Percentiles rank a stretch among this genome's conserved stretches.
Conservation (phyloP, 2,888 invertebrate genomes). For the Scaptodrosophila latifasciaeformis region DNA sequence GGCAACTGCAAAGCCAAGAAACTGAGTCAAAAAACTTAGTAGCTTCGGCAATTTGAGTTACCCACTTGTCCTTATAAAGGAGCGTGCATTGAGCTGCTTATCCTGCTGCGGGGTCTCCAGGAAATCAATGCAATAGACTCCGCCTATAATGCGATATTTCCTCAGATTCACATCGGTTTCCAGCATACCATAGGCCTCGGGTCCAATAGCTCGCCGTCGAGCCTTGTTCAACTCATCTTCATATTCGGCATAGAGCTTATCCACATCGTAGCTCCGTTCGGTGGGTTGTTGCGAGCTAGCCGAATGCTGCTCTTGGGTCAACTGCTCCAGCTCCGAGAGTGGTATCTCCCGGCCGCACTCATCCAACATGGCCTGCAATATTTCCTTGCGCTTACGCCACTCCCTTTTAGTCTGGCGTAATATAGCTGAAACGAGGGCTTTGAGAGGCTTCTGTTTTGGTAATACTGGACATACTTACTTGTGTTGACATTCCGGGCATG, state of each 20-base stretch:
- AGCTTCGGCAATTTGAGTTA: background rate
- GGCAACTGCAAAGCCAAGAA: slow-evolving; percentile 51
- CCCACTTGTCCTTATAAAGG: slow-evolving; percentile 73
- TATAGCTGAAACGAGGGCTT: slow-evolving; percentile 67
- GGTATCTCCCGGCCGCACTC: slow-evolving; percentile 69
- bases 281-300: slow-evolving; percentile 53
- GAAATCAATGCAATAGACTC: slow-evolving; percentile 84
- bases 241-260: slow-evolving; percentile 74
- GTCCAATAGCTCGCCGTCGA: slow-evolving; percentile 68
- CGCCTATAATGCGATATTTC: slow-evolving; percentile 85
- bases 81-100: slow-evolving; percentile 69
- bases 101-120: slow-evolving; percentile 85
- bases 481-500: slow-evolving; percentile 54
- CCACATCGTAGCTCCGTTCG: slow-evolving; percentile 70
- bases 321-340: slow-evolving; percentile 51
- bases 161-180: slow-evolving; percentile 83
- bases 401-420: slow-evolving; percentile 72
- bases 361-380: slow-evolving; percentile 72
- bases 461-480: too few relatives aligned
- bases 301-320: slow-evolving; percentile 59
- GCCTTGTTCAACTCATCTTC: slow-evolving; percentile 72
- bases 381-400: slow-evolving; percentile 75
- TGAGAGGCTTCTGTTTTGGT: too few relatives aligned
- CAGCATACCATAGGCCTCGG: slow-evolving; percentile 72
- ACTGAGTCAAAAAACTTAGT: background rate